Base-by-base conservation (phyloP, 2,888 invertebrate genomes). In the Branchinecta sandiegonensis region DNA sequence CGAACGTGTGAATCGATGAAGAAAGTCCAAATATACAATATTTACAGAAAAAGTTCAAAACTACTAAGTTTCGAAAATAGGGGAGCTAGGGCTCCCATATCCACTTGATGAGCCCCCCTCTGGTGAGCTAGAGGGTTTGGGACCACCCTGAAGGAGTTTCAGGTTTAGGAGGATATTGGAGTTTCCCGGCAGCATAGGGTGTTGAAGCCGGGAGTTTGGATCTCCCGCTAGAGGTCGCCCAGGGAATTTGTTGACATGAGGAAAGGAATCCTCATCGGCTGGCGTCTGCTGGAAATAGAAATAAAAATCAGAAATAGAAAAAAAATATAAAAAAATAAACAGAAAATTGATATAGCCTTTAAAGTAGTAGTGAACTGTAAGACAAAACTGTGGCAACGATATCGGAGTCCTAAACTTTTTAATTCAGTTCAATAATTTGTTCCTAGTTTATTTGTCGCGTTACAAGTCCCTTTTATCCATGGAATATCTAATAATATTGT, bases 41-140 rank as follows among this genome's bases (percentile, higher is more conserved):
- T 37, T 37, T 37, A 37, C 56, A 14, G 56, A 8, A 17, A 8
- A 56, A 17, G 8, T 56, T 56, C 17, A 14, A 9, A 56, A 14
- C 56, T 56, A 56, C 56, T 73, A 72, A 48, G 72, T 73, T 67
- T 82, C 82, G 74, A 81, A 81, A 48, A 84, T 85, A 73, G 85
- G 85, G 13, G 86, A 85, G 77, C 86, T 86, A 47, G 88, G 88
- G 78, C 87, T 87, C 74, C 88, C 88, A 79, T 88, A 88, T 3
- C 88, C 88, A 77, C 87, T 87, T 75, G 87, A 87, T 46, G 86
- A 86, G 77, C 88, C 88, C 74, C 88, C 88, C 47, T 72, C 72
- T 13, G 69, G 70, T 46, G 70, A 56, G 56, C 56, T 17, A 17
- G 56, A 56, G n/a, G 56, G 56, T 17, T 56, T 56, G 8, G 56